These are phyloP conservation scores for Ormia ochracea DNA, from an alignment of 2,888 invertebrate species.

Conservation along the genomic window DNA sequence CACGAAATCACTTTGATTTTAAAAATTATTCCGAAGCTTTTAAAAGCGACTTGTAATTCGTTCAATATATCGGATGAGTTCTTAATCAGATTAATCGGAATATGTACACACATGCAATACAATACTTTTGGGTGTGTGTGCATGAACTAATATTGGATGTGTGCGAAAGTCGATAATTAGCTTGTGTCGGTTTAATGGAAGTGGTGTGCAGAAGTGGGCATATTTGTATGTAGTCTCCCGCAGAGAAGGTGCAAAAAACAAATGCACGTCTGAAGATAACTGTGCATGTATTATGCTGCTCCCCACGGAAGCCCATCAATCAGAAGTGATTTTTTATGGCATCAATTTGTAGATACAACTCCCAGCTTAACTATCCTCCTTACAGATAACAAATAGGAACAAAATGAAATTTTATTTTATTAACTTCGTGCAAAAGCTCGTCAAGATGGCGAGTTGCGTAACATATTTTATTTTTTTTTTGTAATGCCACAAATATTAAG, in stretches of 20 bases:
- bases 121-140: too few relatives aligned
- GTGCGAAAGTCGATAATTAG: too few relatives aligned
- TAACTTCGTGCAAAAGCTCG: background rate
- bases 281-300: background rate
- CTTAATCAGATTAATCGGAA: too few relatives aligned
- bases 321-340: background rate
- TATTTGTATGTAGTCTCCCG: too few relatives aligned
- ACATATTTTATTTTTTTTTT: background rate
- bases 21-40: too few relatives aligned
- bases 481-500: background rate
- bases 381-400: background rate
- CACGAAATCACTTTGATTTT: too few relatives aligned
- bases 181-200: too few relatives aligned
- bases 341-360: conserved; percentile 4
- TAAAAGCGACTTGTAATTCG: too few relatives aligned
- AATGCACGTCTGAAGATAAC: background rate
- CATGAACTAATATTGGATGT: too few relatives aligned
- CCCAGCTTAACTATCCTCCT: conserved; percentile 4
- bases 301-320: background rate
- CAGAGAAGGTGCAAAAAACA: background rate
- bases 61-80: too few relatives aligned
- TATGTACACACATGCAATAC: too few relatives aligned
- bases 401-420: background rate
- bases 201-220: too few relatives aligned
- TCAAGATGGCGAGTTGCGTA: background rate